A percentile compares a stretch with the other conserved stretches of the same genome.
Evolutionary conservation across 2,888 invertebrate genomes (phyloP).

Genomic region (Fragum sueziense): DNA sequence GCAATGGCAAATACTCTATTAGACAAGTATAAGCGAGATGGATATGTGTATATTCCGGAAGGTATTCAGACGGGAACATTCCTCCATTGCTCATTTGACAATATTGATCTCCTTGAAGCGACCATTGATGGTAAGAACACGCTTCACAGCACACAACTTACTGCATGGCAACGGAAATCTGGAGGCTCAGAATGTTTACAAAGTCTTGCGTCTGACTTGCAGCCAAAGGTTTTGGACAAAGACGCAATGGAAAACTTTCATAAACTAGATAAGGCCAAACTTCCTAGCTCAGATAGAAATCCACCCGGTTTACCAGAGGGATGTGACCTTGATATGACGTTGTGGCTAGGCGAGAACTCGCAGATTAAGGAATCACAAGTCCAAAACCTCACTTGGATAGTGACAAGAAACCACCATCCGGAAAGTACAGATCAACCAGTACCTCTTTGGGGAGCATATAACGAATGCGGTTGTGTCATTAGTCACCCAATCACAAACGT

Average conservation of each 20-base stretch:
- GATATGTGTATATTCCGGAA: not conserved
- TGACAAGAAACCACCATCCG: not conserved
- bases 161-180: not conserved
- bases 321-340: no score
- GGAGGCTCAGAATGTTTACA: not conserved
- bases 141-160: not conserved
- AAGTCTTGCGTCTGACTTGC: not conserved
- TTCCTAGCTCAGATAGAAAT: not conserved
- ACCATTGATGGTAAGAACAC: not conserved
- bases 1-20: not conserved
- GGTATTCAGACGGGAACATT: not conserved
- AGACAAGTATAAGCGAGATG: not conserved
- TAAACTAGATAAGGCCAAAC: not conserved
- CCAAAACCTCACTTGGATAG: not conserved
- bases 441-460: slow-evolving; percentile 6
- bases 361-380: not conserved
- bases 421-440: not conserved
- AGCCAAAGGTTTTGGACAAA: not conserved
- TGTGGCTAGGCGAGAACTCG: no score
- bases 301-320: not conserved
- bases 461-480: not conserved
- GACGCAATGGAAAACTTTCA: not conserved
- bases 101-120: not conserved
- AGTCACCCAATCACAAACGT: not conserved
- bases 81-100: not conserved